Percentiles rank a stretch among this genome's conserved stretches.
Conservation (phyloP, 2,888 invertebrate genomes). For the Epiblema foenella region DNA sequence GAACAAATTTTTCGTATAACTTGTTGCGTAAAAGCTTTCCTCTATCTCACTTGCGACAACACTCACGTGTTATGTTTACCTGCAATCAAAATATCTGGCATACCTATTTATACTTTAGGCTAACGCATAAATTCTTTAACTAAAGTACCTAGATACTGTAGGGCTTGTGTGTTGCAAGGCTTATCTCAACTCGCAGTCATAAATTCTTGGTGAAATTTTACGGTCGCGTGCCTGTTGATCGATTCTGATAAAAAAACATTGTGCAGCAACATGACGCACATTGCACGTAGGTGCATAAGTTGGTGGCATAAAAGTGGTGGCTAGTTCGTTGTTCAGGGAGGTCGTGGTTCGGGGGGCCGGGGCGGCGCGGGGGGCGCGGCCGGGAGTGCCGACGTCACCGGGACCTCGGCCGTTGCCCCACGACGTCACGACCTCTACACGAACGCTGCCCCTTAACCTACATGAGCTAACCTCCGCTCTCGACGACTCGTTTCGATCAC, state of each 20-base stretch:
- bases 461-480: conserved; percentile 33
- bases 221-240: conserved; percentile 3
- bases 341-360: conserved; percentile 9
- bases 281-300: not conserved
- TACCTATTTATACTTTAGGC: not conserved
- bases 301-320: not conserved
- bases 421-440: conserved; percentile 53
- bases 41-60: conserved; percentile 7
- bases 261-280: conserved; percentile 27
- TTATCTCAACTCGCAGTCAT: conserved; percentile 17
- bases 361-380: conserved; percentile 37
- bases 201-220: conserved; percentile 19
- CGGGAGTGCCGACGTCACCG: conserved; percentile 57
- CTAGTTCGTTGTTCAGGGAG: conserved; percentile 18
- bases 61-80: conserved; percentile 8
- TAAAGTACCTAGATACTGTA: not conserved
- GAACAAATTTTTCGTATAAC: conserved; percentile 30
- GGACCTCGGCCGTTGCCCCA: conserved; percentile 66
- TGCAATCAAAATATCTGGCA: conserved; percentile 6
- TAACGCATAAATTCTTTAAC: not conserved
- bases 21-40: conserved; percentile 4
- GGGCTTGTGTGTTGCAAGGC: conserved; percentile 15
- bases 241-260: conserved; percentile 12
- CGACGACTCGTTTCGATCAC: conserved; percentile 11
- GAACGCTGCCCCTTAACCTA: conserved; percentile 43